phyloP scores from a whole-genome alignment of 2,113 vertebrate genomes.

The Dasypus novemcinctus region DNA sequence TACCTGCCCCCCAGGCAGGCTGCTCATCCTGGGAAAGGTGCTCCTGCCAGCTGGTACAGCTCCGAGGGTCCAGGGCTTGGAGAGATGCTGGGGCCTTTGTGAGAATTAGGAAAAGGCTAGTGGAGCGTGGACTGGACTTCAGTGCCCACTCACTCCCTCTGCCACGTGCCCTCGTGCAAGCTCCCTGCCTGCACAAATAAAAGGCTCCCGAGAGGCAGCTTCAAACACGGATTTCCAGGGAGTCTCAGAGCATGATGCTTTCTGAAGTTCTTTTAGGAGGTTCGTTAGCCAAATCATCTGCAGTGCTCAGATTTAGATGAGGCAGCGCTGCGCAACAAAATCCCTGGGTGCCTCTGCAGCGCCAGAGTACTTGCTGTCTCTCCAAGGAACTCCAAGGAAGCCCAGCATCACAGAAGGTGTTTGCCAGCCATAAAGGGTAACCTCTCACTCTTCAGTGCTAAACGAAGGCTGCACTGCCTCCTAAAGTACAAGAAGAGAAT shows the following conservation, averaged over 20 bases:
- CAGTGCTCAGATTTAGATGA: neutral
- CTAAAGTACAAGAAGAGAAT: conserved; percentile 73
- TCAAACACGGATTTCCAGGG: neutral
- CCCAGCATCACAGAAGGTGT: conserved; percentile 60
- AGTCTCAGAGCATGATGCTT: neutral
- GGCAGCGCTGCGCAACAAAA: neutral
- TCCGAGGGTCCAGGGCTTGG: neutral
- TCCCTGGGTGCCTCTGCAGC: fast-evolving
- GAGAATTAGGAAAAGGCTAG: neutral
- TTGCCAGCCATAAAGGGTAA: conserved; percentile 72
- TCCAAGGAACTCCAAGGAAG: neutral
- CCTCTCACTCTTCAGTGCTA: conserved; percentile 65
- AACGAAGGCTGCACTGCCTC: conserved; percentile 78
- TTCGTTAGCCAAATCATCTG: neutral
- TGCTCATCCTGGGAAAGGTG: neutral
- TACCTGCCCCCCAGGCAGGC: neutral
- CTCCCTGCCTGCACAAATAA: neutral
- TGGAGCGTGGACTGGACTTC: neutral
- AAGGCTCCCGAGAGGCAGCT: neutral
- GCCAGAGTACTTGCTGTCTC: fast-evolving
- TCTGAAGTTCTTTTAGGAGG: neutral
- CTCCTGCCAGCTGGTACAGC: no score
- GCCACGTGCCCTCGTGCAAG: neutral
- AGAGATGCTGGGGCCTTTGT: neutral
- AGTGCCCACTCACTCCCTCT: no score